Conservation (phyloP, 2,888 invertebrate genomes). For the Cybosia mesomella region DNA sequence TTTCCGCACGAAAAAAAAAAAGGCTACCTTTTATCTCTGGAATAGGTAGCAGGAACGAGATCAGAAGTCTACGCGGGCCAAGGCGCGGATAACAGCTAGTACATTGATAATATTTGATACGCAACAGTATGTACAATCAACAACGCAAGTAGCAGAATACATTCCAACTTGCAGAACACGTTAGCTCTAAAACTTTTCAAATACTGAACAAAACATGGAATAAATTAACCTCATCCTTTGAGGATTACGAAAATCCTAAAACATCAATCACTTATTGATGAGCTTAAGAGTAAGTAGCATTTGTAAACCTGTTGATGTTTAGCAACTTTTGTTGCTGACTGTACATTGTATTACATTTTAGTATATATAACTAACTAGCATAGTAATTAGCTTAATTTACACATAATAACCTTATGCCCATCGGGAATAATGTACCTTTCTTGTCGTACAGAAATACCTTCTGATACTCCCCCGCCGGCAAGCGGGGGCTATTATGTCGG, state of each 20-base stretch:
- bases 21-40: no score
- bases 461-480: no score
- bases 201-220: not conserved
- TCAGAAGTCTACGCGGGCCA: no score
- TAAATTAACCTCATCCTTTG: constrained; percentile 2
- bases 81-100: no score
- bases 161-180: not conserved
- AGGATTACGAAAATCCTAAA: constrained; percentile 4
- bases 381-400: no score
- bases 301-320: not conserved
- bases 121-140: not conserved
- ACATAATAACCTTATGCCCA: no score
- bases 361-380: no score
- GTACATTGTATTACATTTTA: not conserved
- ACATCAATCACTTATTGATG: constrained; percentile 4
- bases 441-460: no score
- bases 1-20: no score
- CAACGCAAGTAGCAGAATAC: not conserved
- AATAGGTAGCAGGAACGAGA: no score
- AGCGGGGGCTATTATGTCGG: no score
- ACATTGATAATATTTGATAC: not conserved
- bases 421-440: no score
- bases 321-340: not conserved
- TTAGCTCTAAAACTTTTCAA: constrained; percentile 1
- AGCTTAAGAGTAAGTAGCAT: not conserved